Evolutionary conservation across 2,888 invertebrate species (phyloP), one percentile per base, ranked within the genome.

Genomic region (Cryptus armator): DNA sequence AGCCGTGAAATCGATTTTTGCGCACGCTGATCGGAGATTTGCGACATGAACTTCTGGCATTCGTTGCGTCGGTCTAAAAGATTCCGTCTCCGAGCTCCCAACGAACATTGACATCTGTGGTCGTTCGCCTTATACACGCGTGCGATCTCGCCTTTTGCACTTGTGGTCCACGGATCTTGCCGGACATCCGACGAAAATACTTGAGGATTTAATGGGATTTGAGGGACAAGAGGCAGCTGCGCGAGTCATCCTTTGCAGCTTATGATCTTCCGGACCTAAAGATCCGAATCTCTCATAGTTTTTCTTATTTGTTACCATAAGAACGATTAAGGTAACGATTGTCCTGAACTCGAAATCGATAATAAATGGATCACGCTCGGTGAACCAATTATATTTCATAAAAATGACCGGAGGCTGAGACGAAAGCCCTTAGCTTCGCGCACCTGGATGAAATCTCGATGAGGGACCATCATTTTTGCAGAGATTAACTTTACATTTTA

Each of bases 1-100:
- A 81, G 87, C 89, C 90, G 88, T 90, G 88, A 90, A 90, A 90
- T 90, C 89, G 89, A 90, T 90, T 90, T 88, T 83, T 88, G 85
- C 87, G 85, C 88, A 81, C 6, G 37, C 84, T 84, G 89, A 89
- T 89, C 90, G 86, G 86, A 37, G 37, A 88, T 87, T 87, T 87
- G 83, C 78, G 87, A 80, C 82, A 66, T 66, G 72, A 59, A 68
- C 37, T 32, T 64, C 48, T 48, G 76, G 66, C 68, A 77, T 37
- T 59, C 68, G 62, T 53, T 74, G 67, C 66, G 62, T 75, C 81
- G 24, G 46, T 53, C 43, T 29, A 43, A 67, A 70, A 80, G 70
- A 44, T 72, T 78, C 29, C 44, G 62, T 64, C 37, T 37, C 37
- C 37, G 67, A 70, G 62, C 78, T 32, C 56, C 66, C 79, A 62